Conservation (phyloP, 2,113 vertebrate genomes). For the Spheniscus mendiculus region DNA sequence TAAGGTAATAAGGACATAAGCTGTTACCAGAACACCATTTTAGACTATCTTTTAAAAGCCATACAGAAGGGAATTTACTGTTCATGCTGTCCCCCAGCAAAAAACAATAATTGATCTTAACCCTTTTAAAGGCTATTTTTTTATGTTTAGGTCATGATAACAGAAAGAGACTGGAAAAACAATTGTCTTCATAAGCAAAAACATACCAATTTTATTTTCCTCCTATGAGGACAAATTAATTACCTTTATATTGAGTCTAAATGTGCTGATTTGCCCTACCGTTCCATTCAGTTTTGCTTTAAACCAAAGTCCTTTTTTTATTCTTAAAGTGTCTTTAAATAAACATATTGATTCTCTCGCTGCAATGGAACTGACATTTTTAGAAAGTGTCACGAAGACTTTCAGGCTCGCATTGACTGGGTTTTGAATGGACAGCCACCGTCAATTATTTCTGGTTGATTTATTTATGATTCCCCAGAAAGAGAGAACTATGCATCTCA, state of each 20-base stretch:
- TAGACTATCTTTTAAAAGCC: background rate
- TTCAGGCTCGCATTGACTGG: constrained; percentile 79
- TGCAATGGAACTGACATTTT: constrained; percentile 75
- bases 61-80: background rate
- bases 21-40: background rate
- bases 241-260: background rate
- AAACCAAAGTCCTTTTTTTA: constrained; percentile 75
- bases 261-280: background rate
- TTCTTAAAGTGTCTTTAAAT: constrained; percentile 84
- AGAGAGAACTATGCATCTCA: constrained; percentile 53
- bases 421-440: constrained; percentile 77
- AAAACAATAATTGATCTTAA: background rate
- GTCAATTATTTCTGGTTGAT: constrained; percentile 80
- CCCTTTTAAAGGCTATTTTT: background rate
- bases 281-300: constrained; percentile 61
- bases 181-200: background rate
- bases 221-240: constrained; percentile 15
- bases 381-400: constrained; percentile 80
- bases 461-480: constrained; percentile 70
- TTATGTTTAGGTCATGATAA: background rate
- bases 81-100: background rate
- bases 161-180: background rate
- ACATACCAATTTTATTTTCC: background rate
- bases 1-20: background rate
- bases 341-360: constrained; percentile 82